Base-by-base conservation (phyloP, 2,797 vertebrate genomes). In the Choloepus didactylus region DNA sequence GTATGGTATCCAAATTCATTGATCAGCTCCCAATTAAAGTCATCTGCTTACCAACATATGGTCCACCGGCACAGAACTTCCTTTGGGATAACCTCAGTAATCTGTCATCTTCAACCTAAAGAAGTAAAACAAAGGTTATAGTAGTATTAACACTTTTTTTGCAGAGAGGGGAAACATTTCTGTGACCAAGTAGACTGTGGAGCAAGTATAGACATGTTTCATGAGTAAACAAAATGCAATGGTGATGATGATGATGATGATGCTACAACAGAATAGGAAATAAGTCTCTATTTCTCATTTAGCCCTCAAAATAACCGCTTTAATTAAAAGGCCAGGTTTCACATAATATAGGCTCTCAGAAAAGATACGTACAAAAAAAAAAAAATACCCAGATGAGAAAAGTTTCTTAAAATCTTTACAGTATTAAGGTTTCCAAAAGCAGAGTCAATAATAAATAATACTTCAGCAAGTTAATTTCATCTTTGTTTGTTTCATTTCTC, bases 11-110 rank as follows among this genome's bases (percentile, higher is more conserved):
- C 62, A 96, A 93, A 82, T 29, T 7, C 75, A 88, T 1, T 5
- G 15, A 79, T 67, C 9, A 46, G 2, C 1, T 93, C 87, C 96
- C 86, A 92, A 73, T 92, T 91, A 89, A 56, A 93, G 84, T 49
- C 35, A 91, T 94, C 60, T 60, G 96, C 98, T 98, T 98, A 99
- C 98, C 98, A 29, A 96, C 96, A 92, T 98, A 99, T 35, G 99
- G 99, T 98, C 99, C 99, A 94, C 99, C 99, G 97, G 99, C 99
- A 98, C 99, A 99, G 98, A 99, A 99, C 97, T 99, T 99, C 98
- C 98, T 99, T 98, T 99, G 99, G 95, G 99, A 99, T 90, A 99
- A 98, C 98, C 99, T 99, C 92, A 99, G 97, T 94, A 99, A 97
- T 91, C 98, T 98, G 97, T 99, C 99, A 2, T 99, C 99, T 88